Base-by-base conservation (phyloP, 2,113 vertebrate genomes). In the Neoarius graeffei region DNA sequence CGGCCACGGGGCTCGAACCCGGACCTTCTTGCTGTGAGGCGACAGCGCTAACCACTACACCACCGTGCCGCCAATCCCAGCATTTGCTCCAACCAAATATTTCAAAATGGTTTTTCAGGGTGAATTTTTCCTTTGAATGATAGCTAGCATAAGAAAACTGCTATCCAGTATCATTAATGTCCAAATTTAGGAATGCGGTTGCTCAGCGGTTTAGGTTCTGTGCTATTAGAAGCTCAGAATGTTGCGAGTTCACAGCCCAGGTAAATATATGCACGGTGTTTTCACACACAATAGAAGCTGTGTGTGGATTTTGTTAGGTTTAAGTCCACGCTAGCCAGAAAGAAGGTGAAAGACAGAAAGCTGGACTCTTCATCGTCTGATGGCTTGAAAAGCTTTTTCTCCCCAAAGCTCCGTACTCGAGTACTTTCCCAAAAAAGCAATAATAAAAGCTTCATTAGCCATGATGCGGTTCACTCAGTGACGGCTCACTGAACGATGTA, bases 391-490 rank as follows among this genome's bases (percentile, higher is more conserved):
- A 54, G 0, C 27, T 25, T 59, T 57, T 27, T 50, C 2, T 30
- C 23, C n/a, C 3, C 14, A 59, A 69, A 77, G 6, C 48, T 57
- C 56, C 71, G 48, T 83, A 50, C 76, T 79, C 23, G 57, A 83
- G 48, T 48, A 62, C 52, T 64, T 87, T 81, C 42, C 60, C 27
- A 20, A 48, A 76, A 86, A 83, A 50, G 30, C 27, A 87, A 84
- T 66, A 73, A 35, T 9, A 15, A 50, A 85, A 83, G 85, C 35
- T 64, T 87, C 79, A 83, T 91, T 87, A 91, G 69, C 77, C 19
- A 27, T 85, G 83, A 84, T 83, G 89, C 87, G 89, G 85, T 82
- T 89, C 59, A 42, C 73, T 74, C 73, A 42, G 30, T 73, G 82
- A 86, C 57, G 82, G 84, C 84, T 69, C 54, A 17, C 19, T 27